phyloP scores from a whole-genome alignment of 2,888 invertebrate species.

The Argyresthia goedartella region DNA sequence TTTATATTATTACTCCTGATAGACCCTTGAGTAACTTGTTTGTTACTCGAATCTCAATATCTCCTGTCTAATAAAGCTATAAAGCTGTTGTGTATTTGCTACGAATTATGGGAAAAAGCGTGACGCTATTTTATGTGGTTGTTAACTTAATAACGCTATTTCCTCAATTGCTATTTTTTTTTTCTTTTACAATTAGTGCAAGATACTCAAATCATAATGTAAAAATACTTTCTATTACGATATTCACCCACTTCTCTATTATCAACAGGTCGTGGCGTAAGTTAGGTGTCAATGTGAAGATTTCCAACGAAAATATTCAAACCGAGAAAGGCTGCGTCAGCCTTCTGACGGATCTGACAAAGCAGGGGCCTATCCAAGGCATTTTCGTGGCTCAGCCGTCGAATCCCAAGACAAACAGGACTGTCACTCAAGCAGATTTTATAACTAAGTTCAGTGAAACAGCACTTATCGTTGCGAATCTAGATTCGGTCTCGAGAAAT shows the following conservation, averaged over 20 bases:
- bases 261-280: slow-evolving; percentile 27
- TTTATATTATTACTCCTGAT: no score
- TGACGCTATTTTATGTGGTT: no score
- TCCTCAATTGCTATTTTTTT: no score
- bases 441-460: slow-evolving; percentile 23
- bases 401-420: slow-evolving; percentile 10
- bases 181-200: no score
- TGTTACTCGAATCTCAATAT: no score
- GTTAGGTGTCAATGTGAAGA: slow-evolving; percentile 17
- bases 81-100: no score
- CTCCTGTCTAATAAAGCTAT: no score
- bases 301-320: slow-evolving; percentile 21
- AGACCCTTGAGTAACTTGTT: no score
- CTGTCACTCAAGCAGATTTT: slow-evolving; percentile 18
- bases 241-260: not conserved
- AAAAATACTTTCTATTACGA: no score
- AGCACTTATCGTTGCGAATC: slow-evolving; percentile 22
- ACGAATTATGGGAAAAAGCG: no score
- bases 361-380: slow-evolving; percentile 27
- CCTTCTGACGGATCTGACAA: slow-evolving; percentile 21
- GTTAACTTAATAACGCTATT: no score
- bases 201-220: no score
- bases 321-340: slow-evolving; percentile 22
- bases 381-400: slow-evolving; percentile 26
- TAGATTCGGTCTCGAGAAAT: slow-evolving; percentile 28